Percentiles rank a stretch among this genome's conserved stretches.
These are phyloP conservation scores for Pycnonotus jocosus DNA, from an alignment of 2,113 vertebrate genomes.

Conservation along the genomic window DNA sequence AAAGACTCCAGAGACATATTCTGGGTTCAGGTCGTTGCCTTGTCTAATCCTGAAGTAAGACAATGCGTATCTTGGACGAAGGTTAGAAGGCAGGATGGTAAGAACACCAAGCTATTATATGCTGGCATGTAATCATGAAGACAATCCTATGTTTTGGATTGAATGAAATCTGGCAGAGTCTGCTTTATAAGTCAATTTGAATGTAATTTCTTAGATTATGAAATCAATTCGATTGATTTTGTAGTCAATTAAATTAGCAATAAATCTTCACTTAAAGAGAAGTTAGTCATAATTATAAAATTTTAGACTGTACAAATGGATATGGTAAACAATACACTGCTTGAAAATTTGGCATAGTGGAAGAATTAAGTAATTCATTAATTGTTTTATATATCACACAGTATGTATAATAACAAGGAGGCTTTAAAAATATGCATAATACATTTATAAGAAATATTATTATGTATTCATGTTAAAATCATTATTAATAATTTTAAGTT, in stretches of 20 bases:
- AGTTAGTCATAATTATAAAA: background rate
- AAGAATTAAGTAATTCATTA: background rate
- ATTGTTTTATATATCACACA: background rate
- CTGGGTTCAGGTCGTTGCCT: background rate
- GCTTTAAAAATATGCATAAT: background rate
- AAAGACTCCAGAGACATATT: background rate
- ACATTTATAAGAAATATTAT: background rate
- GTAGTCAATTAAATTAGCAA: background rate
- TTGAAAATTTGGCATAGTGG: background rate
- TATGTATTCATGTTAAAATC: background rate
- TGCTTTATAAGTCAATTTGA: background rate
- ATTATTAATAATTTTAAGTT: background rate
- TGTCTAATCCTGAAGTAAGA: background rate
- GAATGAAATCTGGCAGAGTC: background rate
- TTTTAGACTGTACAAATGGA: background rate
- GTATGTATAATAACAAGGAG: background rate
- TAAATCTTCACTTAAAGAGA: background rate
- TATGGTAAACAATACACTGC: background rate
- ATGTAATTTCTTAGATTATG: background rate
- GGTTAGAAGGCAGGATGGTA: background rate
- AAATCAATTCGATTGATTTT: background rate
- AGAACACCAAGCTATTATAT: background rate
- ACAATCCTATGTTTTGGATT: background rate
- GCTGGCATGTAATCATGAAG: background rate
- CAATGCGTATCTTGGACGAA: accelerated